Evolutionary conservation across 2,797 vertebrate genomes (phyloP).

Genomic region (Moxostoma hubbsi): DNA sequence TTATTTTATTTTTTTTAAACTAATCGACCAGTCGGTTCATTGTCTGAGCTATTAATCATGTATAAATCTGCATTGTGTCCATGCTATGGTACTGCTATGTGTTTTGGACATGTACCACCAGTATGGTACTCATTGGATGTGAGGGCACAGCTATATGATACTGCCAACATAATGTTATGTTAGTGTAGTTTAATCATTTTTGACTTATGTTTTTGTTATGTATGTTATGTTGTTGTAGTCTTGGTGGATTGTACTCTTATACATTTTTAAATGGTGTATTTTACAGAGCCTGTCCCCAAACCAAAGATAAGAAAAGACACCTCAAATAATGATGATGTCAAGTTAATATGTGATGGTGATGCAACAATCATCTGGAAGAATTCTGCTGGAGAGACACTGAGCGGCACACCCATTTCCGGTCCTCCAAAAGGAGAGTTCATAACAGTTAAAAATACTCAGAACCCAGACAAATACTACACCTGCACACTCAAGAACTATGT

Average conservation of each 20-base stretch:
- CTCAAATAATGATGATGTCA: rapidly evolving
- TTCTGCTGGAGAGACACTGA: background rate
- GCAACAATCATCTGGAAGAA: background rate
- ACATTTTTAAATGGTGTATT: background rate
- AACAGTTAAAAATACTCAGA: background rate
- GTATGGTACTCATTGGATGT: no score
- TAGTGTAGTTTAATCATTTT: background rate
- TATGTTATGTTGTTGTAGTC: background rate
- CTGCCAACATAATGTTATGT: background rate
- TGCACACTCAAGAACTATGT: background rate
- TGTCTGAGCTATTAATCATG: no score
- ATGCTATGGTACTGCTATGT: no score
- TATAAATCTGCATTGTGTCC: no score
- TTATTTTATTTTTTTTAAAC: no score
- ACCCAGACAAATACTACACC: background rate
- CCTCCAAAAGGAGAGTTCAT: background rate
- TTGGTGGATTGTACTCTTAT: background rate
- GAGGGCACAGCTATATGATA: no score
- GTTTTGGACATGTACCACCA: no score
- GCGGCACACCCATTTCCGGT: no score
- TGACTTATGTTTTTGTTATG: no score
- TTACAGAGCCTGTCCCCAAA: background rate
- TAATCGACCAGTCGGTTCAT: no score
- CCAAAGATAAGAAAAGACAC: rapidly evolving
- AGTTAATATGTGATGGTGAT: background rate